Evolutionary conservation across 2,797 vertebrate genomes (phyloP).

Genomic region (Centroberyx gerrardi): DNA sequence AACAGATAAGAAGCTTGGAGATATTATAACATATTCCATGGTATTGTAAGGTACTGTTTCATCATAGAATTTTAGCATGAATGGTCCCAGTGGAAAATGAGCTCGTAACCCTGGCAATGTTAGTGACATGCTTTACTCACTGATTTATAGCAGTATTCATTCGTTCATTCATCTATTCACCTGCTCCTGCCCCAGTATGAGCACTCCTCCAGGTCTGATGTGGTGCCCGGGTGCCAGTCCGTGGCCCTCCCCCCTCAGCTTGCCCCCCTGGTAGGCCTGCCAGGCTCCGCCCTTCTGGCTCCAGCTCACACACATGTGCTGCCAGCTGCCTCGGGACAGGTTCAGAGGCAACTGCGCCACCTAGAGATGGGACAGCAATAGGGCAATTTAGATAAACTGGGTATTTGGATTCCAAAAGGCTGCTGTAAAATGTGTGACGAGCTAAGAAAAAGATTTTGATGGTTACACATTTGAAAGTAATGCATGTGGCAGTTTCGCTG

Average conservation of each 20-base stretch:
- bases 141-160: neutral
- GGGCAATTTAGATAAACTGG: neutral
- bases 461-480: neutral
- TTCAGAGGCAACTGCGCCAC: conserved; percentile 93
- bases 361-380: conserved; percentile 75
- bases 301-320: conserved; percentile 95
- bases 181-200: conserved; percentile 97
- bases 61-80: neutral
- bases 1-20: neutral
- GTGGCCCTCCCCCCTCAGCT: conserved; percentile 89
- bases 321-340: conserved; percentile 92
- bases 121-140: neutral
- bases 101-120: neutral
- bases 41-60: too few relatives aligned
- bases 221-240: conserved; percentile 93
- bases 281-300: conserved; percentile 93
- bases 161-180: conserved; percentile 69
- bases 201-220: conserved; percentile 91
- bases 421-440: neutral
- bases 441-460: neutral
- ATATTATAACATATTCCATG: too few relatives aligned
- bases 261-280: conserved; percentile 94
- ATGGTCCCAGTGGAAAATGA: neutral
- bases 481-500: neutral
- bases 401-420: neutral